Conservation (phyloP, 2,113 vertebrate genomes). For the Colistium nudipinnis region DNA sequence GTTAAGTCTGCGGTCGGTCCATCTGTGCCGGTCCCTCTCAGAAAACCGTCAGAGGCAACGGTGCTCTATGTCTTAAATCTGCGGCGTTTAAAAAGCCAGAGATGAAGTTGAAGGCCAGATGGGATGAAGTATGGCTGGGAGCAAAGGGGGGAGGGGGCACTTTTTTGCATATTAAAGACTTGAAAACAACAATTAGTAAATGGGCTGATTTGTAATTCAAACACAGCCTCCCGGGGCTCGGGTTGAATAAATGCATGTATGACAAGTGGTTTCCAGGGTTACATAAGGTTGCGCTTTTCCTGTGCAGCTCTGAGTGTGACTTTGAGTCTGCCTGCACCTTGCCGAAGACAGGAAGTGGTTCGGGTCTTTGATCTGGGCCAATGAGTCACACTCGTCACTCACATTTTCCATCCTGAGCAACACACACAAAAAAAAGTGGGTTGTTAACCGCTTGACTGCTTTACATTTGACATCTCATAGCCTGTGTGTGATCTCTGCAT, state of each 20-base stretch:
- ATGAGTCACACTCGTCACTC: conserved; percentile 57
- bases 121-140: conserved; percentile 34
- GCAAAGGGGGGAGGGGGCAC: conserved; percentile 15
- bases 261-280: conserved; percentile 57
- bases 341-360: conserved; percentile 78
- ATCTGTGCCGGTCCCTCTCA: conserved; percentile 74
- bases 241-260: conserved; percentile 54
- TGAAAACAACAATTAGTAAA: conserved; percentile 57
- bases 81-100: conserved; percentile 26
- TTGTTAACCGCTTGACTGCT: conserved; percentile 49
- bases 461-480: conserved; percentile 64
- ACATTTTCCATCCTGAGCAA: conserved; percentile 73
- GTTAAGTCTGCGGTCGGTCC: conserved; percentile 75
- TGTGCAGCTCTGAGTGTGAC: conserved; percentile 44
- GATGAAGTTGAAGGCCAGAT: conserved; percentile 50
- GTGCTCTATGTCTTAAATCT: conserved; percentile 44
- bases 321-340: conserved; percentile 52
- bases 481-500: conserved; percentile 31
- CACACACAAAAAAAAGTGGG: neutral
- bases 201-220: conserved; percentile 59
- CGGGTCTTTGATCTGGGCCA: conserved; percentile 62
- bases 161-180: conserved; percentile 48
- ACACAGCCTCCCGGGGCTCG: conserved; percentile 13
- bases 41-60: conserved; percentile 50
- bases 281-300: conserved; percentile 45